Evolutionary conservation across 2,888 invertebrate species (phyloP).

Genomic region (Drosophila antonietae): DNA sequence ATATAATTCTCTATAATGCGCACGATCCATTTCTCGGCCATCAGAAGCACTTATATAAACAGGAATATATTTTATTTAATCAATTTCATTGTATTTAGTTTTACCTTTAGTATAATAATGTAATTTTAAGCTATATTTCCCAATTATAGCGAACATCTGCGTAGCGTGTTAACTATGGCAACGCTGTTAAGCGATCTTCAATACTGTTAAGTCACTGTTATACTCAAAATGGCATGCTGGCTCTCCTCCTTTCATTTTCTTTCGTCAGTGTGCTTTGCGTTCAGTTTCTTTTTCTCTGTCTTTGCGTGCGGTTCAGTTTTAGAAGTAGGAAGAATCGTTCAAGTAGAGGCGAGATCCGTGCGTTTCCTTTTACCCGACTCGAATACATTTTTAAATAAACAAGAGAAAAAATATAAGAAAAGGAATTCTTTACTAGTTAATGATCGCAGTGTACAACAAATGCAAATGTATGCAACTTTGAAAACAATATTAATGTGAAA

Average conservation of each 20-base stretch:
- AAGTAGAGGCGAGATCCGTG: constrained; percentile 70
- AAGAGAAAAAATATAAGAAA: constrained; percentile 32
- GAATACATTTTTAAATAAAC: constrained; percentile 61
- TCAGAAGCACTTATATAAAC: not conserved
- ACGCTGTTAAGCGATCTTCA: constrained; percentile 48
- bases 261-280: constrained; percentile 60
- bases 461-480: constrained; percentile 47
- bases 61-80: constrained; percentile 29
- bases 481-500: constrained; percentile 36
- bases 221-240: constrained; percentile 52
- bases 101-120: not conserved
- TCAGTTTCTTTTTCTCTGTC: constrained; percentile 82
- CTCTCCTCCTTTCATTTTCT: constrained; percentile 44
- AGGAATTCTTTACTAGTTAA: constrained; percentile 59
- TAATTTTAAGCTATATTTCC: constrained; percentile 29
- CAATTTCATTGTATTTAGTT: constrained; percentile 4
- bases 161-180: constrained; percentile 45
- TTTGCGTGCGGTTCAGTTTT: constrained; percentile 77
- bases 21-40: not conserved
- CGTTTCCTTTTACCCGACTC: constrained; percentile 66
- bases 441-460: constrained; percentile 51
- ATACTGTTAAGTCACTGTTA: constrained; percentile 45
- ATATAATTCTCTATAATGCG: not conserved
- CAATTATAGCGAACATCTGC: constrained; percentile 56
- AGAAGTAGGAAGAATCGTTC: constrained; percentile 71